A percentile compares a stretch with the other conserved stretches of the same genome.
phyloP scores from a whole-genome alignment of 2,888 invertebrate species.

The Coremacera marginata region DNA sequence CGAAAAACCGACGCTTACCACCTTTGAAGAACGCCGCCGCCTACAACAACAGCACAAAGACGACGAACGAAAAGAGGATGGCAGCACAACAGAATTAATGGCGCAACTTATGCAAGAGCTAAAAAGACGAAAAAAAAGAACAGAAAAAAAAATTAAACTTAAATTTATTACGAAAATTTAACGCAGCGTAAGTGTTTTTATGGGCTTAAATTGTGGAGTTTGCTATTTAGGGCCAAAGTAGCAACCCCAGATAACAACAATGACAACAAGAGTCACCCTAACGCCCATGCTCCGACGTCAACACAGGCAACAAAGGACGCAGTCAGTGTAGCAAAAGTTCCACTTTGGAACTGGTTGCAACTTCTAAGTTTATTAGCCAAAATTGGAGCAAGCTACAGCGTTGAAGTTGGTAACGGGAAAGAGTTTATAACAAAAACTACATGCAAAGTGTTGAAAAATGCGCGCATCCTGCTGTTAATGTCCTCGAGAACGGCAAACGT shows the following conservation, averaged over 20 bases:
- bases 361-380: constrained; percentile 26
- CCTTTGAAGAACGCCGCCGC: too few relatives aligned
- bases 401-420: background rate
- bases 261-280: background rate
- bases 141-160: background rate
- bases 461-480: constrained; percentile 12
- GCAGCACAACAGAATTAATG: background rate
- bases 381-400: constrained; percentile 18
- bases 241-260: background rate
- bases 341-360: background rate
- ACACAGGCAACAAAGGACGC: background rate
- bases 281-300: too few relatives aligned
- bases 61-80: background rate
- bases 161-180: constrained; percentile 26
- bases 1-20: background rate
- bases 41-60: background rate
- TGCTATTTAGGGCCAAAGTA: background rate
- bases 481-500: background rate
- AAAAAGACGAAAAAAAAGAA: background rate
- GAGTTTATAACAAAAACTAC: background rate
- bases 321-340: background rate
- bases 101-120: background rate
- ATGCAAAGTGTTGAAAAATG: constrained; percentile 7
- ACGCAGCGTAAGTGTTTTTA: constrained; percentile 28
- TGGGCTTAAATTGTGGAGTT: constrained; percentile 17